These are phyloP conservation scores for Urechis unicinctus DNA, from an alignment of 2,888 invertebrate species.

Conservation along the genomic window DNA sequence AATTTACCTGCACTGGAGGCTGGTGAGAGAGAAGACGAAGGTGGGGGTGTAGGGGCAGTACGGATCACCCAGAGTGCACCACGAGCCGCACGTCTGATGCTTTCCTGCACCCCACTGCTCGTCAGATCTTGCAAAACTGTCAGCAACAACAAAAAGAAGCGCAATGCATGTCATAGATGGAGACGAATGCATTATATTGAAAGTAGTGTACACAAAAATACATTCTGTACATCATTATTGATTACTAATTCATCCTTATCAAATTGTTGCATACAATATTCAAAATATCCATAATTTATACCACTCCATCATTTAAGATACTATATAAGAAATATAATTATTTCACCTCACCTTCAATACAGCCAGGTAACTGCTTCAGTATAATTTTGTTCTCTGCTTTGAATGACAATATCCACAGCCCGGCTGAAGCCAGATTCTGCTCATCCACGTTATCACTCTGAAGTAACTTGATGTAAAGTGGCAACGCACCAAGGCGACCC, in stretches of 20 bases:
- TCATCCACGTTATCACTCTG: slow-evolving; percentile 24
- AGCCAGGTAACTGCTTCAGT: slow-evolving; percentile 28
- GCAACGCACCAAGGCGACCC: slow-evolving; percentile 16
- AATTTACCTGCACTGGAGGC: no score
- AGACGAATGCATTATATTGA: no score
- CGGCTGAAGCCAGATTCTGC: slow-evolving; percentile 29
- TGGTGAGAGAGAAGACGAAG: no score
- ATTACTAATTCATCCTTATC: no score
- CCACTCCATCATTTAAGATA: no score
- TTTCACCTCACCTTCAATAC: slow-evolving; percentile 34
- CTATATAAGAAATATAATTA: no score
- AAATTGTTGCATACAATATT: no score
- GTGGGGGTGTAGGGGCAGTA: slow-evolving; percentile 4
- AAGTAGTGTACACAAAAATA: no score
- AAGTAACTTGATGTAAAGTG: slow-evolving; percentile 19
- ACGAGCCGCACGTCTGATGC: slow-evolving; percentile 32
- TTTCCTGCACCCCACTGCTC: slow-evolving; percentile 21
- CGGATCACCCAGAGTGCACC: slow-evolving; percentile 40
- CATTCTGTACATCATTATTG: no score
- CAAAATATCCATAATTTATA: no score
- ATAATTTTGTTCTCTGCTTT: slow-evolving; percentile 30
- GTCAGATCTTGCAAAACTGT: slow-evolving; percentile 26
- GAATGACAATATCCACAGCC: slow-evolving; percentile 42
- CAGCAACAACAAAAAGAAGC: not conserved
- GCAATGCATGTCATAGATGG: not conserved